phyloP scores from a whole-genome alignment of 1,140 invertebrate species.

The Drosophila bocqueti region DNA sequence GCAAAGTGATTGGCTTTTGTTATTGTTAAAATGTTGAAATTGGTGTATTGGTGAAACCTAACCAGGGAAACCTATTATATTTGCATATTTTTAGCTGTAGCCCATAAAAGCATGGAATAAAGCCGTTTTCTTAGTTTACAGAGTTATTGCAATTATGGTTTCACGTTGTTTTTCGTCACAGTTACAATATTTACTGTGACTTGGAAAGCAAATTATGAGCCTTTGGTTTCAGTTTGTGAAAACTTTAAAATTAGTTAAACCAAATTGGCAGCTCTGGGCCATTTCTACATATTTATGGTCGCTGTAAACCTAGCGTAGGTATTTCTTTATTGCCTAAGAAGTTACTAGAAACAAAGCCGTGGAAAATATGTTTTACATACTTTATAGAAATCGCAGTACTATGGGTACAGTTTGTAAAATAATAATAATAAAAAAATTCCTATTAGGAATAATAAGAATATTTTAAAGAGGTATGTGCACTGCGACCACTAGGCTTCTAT shows the following conservation, averaged over 20 bases:
- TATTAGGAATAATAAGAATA: too few relatives aligned
- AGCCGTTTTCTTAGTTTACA: neutral
- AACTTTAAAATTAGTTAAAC: conserved; percentile 27
- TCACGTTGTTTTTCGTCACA: neutral
- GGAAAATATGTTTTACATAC: neutral
- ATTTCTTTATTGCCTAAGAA: neutral
- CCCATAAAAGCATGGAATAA: neutral
- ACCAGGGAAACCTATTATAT: neutral
- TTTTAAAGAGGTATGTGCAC: too few relatives aligned
- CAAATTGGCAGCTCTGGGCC: conserved; percentile 19
- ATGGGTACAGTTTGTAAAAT: too few relatives aligned
- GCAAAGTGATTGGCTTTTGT: neutral
- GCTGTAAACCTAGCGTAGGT: neutral
- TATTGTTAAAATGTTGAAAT: neutral
- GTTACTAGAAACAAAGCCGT: neutral
- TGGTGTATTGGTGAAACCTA: neutral
- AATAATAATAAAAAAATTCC: too few relatives aligned
- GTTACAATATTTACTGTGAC: neutral
- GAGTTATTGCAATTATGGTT: neutral
- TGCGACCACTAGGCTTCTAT: too few relatives aligned
- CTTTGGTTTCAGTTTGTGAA: conserved; percentile 43
- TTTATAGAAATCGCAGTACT: too few relatives aligned
- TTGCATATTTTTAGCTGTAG: neutral
- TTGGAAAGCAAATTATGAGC: conserved; percentile 21
- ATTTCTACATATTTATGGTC: conserved; percentile 17